These are phyloP conservation scores for Drosophila insularis DNA, from an alignment of 1,140 invertebrate species.

Conservation along the genomic window DNA sequence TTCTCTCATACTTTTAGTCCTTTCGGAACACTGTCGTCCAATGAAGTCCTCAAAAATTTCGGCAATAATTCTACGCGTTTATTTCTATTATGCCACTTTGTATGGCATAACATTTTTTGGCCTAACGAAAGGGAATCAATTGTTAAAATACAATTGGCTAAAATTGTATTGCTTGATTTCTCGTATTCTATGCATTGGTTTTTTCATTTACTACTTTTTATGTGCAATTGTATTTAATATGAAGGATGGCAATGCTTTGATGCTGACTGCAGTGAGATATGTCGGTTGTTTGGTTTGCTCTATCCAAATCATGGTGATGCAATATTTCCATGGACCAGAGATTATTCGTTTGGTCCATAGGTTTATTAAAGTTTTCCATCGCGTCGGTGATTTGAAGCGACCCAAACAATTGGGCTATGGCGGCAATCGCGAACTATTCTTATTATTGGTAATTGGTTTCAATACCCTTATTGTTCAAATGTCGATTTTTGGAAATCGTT, in stretches of 20 bases:
- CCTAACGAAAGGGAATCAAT: neutral
- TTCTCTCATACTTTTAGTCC: neutral
- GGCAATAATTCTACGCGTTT: neutral
- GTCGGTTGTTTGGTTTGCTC: neutral
- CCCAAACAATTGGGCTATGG: slow-evolving; percentile 19
- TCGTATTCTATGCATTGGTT: neutral
- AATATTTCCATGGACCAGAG: slow-evolving; percentile 9
- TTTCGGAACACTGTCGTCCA: neutral
- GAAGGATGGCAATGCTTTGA: neutral
- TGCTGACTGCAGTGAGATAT: neutral
- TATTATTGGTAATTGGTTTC: slow-evolving; percentile 19
- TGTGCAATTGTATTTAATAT: rapidly evolving
- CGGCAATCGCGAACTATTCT: slow-evolving; percentile 22
- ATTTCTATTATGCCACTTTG: neutral
- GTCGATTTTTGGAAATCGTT: neutral
- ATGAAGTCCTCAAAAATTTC: slow-evolving; percentile 16
- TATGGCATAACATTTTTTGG: slow-evolving; percentile 10
- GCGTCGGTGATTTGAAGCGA: slow-evolving; percentile 2
- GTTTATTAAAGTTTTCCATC: slow-evolving; percentile 28
- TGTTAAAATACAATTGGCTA: neutral
- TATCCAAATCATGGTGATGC: slow-evolving; percentile 15
- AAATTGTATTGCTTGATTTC: slow-evolving; percentile 25
- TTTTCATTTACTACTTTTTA: neutral
- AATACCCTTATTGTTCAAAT: too few relatives aligned
- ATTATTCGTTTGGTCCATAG: slow-evolving; percentile 20